Conservation (phyloP, 2,888 invertebrate genomes). For the Lucinisca nassula region DNA sequence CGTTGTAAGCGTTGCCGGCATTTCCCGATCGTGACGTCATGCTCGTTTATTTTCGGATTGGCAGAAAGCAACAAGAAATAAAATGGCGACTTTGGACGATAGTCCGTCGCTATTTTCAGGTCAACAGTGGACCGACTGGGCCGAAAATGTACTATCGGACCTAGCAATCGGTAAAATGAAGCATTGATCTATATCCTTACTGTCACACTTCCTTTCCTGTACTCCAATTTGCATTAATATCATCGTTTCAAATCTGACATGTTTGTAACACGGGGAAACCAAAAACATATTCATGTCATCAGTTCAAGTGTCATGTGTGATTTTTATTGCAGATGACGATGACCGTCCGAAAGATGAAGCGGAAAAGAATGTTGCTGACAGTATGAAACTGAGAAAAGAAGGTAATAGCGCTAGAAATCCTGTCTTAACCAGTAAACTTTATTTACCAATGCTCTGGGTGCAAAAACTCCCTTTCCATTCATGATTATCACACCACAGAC, state of each 20-base stretch:
- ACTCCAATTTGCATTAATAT: not conserved
- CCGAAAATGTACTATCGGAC: conserved; percentile 81
- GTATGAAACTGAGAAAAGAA: conserved; percentile 84
- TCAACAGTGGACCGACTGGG: conserved; percentile 87
- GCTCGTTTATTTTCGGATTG: conserved; percentile 84
- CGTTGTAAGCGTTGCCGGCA: conserved; percentile 50
- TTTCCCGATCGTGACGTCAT: conserved; percentile 85
- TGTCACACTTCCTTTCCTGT: not conserved
- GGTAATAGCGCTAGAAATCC: conserved; percentile 70
- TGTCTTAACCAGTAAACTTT: no score
- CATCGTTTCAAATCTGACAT: conserved; percentile 21
- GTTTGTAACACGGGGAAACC: conserved; percentile 68
- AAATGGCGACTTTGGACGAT: conserved; percentile 88
- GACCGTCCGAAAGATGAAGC: conserved; percentile 55
- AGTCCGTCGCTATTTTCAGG: conserved; percentile 88
- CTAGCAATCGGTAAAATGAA: conserved; percentile 78
- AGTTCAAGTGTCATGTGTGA: conserved; percentile 51
- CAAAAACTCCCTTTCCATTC: no score
- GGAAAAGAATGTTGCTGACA: conserved; percentile 76
- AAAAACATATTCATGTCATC: conserved; percentile 25
- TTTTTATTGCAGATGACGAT: conserved; percentile 74
- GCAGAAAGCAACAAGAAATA: conserved; percentile 87
- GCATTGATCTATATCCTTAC: not conserved
- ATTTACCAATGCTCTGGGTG: no score
- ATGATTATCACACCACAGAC: no score